Base-by-base conservation (phyloP, 2,888 invertebrate genomes). In the Dasysyrphus tricinctus region DNA sequence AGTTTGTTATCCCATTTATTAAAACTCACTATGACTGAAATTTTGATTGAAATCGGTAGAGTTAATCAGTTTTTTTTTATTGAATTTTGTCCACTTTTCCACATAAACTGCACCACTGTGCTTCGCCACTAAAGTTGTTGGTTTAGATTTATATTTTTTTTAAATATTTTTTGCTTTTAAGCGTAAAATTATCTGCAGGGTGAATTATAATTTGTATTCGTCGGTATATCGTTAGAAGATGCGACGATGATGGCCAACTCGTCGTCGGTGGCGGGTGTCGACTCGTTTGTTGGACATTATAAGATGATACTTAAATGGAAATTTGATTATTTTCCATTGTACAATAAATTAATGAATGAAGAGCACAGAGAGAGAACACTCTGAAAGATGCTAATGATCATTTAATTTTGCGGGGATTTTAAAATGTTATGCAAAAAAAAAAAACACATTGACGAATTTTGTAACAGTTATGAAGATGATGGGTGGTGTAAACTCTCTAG, bases 331-430 rank as follows among this genome's bases (percentile, higher is more conserved):
- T 70, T 56, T 49, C 67, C 19, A 67, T 49, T 47, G 16, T 75
- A 61, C 24, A 61, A 61, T 61, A 39, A 61, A 42, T 54, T 54
- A 54, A 54, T 77, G 69, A 63, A 72, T 37, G 34, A 14, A 44
- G 65, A 16, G 5, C 39, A 12, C n/a, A 12, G 12, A 39, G 11
- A 12, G 12, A 12, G 39, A 16, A 6, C 75, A 14, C 54, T 34
- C 54, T 14, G 78, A 70, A 75, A 59, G 81, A 86, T 79, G 63
- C 86, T 86, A 86, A 86, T 86, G 86, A 86, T 86, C 82, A 86
- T 86, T 86, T 86, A 82, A 86, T 86, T 82, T 86, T 47, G 67
- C 39, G 39, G 81, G 56, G 72, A 75, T 86, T 78, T 47, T 70
- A n/a, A 37, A 34, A 44, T 34, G 54, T 67, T 57, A 16, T n/a